Evolutionary conservation across 2,797 vertebrate species (phyloP).

Genomic region (Lagodon rhomboides): DNA sequence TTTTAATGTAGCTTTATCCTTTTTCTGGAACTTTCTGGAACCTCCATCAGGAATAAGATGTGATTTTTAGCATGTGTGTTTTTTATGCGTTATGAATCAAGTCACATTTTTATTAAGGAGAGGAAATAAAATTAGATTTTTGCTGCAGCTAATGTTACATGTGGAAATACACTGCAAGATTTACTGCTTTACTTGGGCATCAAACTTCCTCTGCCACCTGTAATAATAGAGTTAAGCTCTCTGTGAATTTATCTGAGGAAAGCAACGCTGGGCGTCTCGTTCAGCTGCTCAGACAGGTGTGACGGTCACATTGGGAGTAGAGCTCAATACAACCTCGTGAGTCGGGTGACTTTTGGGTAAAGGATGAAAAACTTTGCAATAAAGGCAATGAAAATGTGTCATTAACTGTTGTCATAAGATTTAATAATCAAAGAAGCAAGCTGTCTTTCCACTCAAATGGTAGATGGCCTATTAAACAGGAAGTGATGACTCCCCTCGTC

Average conservation of each 20-base stretch:
- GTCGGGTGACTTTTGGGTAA: neutral
- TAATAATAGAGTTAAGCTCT: constrained; percentile 17
- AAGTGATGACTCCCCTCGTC: constrained; percentile 6
- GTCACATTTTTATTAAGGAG: constrained; percentile 15
- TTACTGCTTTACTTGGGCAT: constrained; percentile 24
- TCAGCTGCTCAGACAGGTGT: neutral
- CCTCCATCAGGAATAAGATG: constrained; percentile 1
- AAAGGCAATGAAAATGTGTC: neutral
- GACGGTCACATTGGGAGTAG: neutral
- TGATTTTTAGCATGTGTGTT: constrained; percentile 11
- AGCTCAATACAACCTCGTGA: neutral
- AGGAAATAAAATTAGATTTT: constrained; percentile 9
- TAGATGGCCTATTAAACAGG: constrained; percentile 6
- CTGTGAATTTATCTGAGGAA: constrained; percentile 14
- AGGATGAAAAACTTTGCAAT: constrained; percentile 13
- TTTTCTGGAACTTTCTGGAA: constrained; percentile 58
- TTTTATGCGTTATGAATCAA: constrained; percentile 16
- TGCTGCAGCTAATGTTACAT: constrained; percentile 17
- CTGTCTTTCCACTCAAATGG: neutral
- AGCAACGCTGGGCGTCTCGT: neutral
- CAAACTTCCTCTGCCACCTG: constrained; percentile 43
- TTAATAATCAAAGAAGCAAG: neutral
- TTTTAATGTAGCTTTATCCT: neutral
- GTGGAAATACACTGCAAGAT: constrained; percentile 24
- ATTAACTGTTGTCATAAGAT: too few relatives aligned